Base-by-base conservation (phyloP, 2,113 vertebrate species). In the Antechinus stuartii region DNA sequence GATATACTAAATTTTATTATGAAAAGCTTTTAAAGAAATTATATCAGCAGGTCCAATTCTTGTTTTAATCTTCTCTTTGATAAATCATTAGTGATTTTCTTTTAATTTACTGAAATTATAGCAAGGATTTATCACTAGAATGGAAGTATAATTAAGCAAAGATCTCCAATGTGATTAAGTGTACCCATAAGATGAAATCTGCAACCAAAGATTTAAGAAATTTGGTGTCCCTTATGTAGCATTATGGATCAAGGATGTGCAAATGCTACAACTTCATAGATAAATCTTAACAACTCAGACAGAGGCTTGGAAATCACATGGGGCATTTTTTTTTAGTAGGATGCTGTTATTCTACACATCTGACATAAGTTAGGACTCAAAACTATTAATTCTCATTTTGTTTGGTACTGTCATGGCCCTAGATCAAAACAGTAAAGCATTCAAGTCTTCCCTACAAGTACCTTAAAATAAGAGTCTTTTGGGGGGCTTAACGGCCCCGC, bases 111-210 rank as follows among this genome's bases (percentile, higher is more conserved):
- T 95, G 97, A 95, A 96, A 97, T 97, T 97, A 98, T 96, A 96
- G 94, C 91, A 96, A 93, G 96, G 97, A 99, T 98, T 98, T 98
- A 98, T 99, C 98, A 98, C 98, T 94, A 93, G 95, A 98, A 97
- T 94, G 92, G 95, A 96, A 84, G 96, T 97, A 97, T 97, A 99
- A 98, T 98, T 98, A 99, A 98, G 97, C 95, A 24, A 96, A 96
- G 97, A 97, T 97, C 94, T 98, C 92, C 96, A 98, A 98, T 95
- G 97, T 97, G 98, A 98, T 94, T 90, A 97, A 98, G 98, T 98
- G 98, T 97, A 94, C 96, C 95, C 84, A 90, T 96, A 96, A 98
- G 98, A 98, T 98, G 98, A 68, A 12, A 98, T 97, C 98, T 94
- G 93, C 90, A 96, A 97, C 92, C 98, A 97, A 84, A 76, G 91